A percentile compares a stretch with the other conserved stretches of the same genome.
Conservation (phyloP, 2,888 invertebrate species). For the Germaria angustata region DNA sequence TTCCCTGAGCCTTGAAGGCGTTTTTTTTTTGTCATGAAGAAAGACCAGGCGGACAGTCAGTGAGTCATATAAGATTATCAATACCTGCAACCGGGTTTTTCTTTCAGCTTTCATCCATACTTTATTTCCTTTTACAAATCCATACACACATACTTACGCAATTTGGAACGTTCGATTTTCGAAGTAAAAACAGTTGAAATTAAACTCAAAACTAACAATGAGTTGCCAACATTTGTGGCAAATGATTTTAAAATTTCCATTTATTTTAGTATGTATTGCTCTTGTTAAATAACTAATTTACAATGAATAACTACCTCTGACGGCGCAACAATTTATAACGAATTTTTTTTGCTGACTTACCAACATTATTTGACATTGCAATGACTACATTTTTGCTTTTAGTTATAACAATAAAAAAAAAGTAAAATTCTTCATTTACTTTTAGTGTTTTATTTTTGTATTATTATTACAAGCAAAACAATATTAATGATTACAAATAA, state of each 20-base stretch:
- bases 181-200: neutral
- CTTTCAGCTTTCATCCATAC: no score
- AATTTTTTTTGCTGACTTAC: conserved; percentile 45
- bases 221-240: neutral
- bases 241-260: conserved; percentile 35
- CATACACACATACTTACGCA: conserved; percentile 64
- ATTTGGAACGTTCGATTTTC: conserved; percentile 53
- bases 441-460: neutral
- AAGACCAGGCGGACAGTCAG: no score
- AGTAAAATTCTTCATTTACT: neutral
- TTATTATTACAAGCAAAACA: neutral
- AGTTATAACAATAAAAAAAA: neutral
- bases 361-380: conserved; percentile 42
- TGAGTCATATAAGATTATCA: no score
- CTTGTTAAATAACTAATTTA: neutral
- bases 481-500: neutral
- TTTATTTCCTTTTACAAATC: no score
- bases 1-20: no score
- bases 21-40: no score
- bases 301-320: conserved; percentile 4
- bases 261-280: neutral
- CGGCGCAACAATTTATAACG: conserved; percentile 28
- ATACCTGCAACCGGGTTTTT: no score
- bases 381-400: neutral
- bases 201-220: conserved; percentile 1